phyloP scores from a whole-genome alignment of 2,113 vertebrate genomes.

The Zosterops lateralis region DNA sequence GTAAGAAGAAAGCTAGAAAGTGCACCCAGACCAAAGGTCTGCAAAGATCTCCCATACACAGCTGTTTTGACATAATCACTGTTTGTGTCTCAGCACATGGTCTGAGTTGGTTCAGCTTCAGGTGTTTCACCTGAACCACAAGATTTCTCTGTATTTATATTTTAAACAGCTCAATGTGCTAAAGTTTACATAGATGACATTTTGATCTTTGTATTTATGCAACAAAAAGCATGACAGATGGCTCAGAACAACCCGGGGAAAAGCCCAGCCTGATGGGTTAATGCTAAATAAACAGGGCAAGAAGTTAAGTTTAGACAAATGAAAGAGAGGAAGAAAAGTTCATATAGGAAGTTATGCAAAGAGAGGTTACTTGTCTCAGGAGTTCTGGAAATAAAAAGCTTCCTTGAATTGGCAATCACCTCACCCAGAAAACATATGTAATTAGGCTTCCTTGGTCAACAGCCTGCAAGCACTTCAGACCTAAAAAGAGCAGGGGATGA shows the following conservation, averaged over 20 bases:
- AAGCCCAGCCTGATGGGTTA: background rate
- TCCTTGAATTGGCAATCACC: background rate
- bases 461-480: background rate
- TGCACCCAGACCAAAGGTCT: background rate
- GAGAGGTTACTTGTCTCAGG: background rate
- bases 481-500: background rate
- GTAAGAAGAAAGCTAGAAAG: background rate
- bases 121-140: background rate
- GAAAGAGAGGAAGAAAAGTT: background rate
- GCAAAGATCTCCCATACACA: background rate
- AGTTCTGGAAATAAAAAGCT: background rate
- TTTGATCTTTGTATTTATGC: slow-evolving; percentile 26
- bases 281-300: background rate
- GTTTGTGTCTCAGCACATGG: background rate
- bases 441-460: background rate
- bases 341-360: background rate
- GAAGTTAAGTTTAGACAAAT: background rate
- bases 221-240: slow-evolving; percentile 21
- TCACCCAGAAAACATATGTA: background rate
- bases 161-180: background rate
- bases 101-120: background rate
- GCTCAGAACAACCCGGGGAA: background rate
- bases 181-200: slow-evolving; percentile 8
- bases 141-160: background rate
- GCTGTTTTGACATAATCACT: background rate